Evolutionary conservation across 2,113 vertebrate species (phyloP), one percentile per base, ranked within the genome.

Genomic region (Heliornis fulica): DNA sequence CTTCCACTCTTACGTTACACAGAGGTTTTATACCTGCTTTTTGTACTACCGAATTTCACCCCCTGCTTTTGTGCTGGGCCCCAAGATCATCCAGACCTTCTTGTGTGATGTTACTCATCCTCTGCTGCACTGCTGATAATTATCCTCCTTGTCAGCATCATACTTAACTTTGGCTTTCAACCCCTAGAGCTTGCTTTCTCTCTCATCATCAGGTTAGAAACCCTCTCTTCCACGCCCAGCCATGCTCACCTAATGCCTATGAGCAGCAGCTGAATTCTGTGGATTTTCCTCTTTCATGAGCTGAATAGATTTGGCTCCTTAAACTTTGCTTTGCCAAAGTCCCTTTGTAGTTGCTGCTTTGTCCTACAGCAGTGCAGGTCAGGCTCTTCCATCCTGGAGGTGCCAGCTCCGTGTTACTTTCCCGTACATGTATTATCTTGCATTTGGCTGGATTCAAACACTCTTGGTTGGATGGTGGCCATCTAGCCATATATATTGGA

Each of bases 221-320:
- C 16, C 7, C 40, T 7, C 20, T 90, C 43, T 40, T 7, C 16
- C 46, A n/a, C n/a, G n/a, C n/a, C n/a, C n/a, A n/a, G 26, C 41
- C 5, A 1, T 6, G 3, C 10, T n/a, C 26, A 38, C 0, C 0
- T n/a, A 13, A 60, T 1, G 3, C 74, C 32, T 51, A 21, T 0
- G 0, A 50, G 54, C 21, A 87, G 56, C 36, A 36, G 15, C 17
- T 5, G 3, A 20, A 50, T 34, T 40, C 13, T 51, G 40, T 17
- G 26, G 38, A 18, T 51, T 84, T 84, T 81, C 31, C 25, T 77
- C 38, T 70, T 77, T 65, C 31, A n/a, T 43, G 65, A 74, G 2
- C 23, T 46, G 65, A 59, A 81, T 15, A 70, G 40, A 60, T 70
- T 75, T 86, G 40, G 8, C 23, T 78, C 34, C 80, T 93, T 48